phyloP scores from a whole-genome alignment of 2,113 vertebrate species.

The Xenopus tropicalis region DNA sequence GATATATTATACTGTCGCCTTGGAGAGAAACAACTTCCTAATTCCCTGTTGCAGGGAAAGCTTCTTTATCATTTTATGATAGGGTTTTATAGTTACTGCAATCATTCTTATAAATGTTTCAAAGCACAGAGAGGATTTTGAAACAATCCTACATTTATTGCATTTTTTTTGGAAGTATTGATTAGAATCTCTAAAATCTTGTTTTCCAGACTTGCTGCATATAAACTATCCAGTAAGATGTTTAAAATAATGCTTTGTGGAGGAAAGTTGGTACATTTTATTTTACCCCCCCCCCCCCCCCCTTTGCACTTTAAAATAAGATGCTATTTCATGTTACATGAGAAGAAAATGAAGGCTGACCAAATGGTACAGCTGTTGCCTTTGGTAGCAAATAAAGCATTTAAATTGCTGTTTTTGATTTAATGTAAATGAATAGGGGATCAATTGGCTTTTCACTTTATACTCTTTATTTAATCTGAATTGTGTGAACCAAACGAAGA shows the following conservation, averaged over 20 bases:
- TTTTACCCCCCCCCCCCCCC: too few species aligned
- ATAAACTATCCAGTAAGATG: neutral
- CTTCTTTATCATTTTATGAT: too few species aligned
- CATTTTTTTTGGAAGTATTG: too few species aligned
- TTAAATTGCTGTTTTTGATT: neutral
- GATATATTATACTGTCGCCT: too few species aligned
- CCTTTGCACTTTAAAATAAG: neutral
- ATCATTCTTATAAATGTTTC: neutral
- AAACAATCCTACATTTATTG: too few species aligned
- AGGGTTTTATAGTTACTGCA: neutral
- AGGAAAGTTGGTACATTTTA: neutral
- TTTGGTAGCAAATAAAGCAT: slow-evolving; percentile 1
- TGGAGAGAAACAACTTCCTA: too few species aligned
- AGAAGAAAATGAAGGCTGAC: neutral
- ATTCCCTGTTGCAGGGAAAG: too few species aligned
- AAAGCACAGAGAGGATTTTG: neutral
- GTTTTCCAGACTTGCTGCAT: neutral
- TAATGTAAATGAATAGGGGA: slow-evolving; percentile 1
- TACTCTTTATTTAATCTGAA: too few species aligned
- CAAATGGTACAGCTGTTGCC: neutral
- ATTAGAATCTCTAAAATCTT: neutral
- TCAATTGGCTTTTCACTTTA: too few species aligned
- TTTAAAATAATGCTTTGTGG: neutral
- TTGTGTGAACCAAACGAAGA: too few species aligned
- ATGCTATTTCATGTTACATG: neutral